Evolutionary conservation across 2,888 invertebrate species (phyloP), one percentile per base, ranked within the genome.

Genomic region (Chrysotoxum bicinctum): DNA sequence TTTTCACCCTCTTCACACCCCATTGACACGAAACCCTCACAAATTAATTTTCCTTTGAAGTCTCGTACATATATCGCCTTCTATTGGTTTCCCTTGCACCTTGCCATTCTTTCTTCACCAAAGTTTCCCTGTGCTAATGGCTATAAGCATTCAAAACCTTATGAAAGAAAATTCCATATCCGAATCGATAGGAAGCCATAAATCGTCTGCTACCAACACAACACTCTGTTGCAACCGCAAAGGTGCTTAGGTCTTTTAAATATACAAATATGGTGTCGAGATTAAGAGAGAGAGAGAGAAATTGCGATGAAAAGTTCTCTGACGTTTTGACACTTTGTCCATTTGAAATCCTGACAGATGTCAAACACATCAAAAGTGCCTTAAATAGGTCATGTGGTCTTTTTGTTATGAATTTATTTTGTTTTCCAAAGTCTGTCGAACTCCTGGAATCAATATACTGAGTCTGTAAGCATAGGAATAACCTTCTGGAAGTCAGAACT

Each of bases 1-100:
- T 85, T 76, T 82, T 73, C 40, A 19, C 14, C 30, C 43, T 58
- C 85, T 77, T 72, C 58, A 81, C 85, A 85, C 76, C 75, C 81
- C 81, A 85, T 85, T 85, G 85, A 85, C 81, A 85, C 81, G 66
- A 81, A 76, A 77, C 85, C 81, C 77, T 85, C 76, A 81, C 76
- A 85, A 85, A 85, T 85, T 85, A 85, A 85, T 85, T 77, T 64
- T 85, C 66, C 81, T 85, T 85, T 80, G 84, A 84, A 84, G 80
- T 84, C 72, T 82, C 30, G 10, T 54, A 54, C 35, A 21, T 19
- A 48, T 12, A 19, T 8, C 45, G 9, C 30, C 64, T 37, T 10
- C 35, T 54, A 19, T 10, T 50, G 16, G 6, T 19, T 16, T 52
- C 21, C 26, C 32, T 12, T 37, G 8, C n/a, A n/a, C n/a, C n/a